Conservation (phyloP, 2,888 invertebrate genomes). For the Agonopterix arenella region DNA sequence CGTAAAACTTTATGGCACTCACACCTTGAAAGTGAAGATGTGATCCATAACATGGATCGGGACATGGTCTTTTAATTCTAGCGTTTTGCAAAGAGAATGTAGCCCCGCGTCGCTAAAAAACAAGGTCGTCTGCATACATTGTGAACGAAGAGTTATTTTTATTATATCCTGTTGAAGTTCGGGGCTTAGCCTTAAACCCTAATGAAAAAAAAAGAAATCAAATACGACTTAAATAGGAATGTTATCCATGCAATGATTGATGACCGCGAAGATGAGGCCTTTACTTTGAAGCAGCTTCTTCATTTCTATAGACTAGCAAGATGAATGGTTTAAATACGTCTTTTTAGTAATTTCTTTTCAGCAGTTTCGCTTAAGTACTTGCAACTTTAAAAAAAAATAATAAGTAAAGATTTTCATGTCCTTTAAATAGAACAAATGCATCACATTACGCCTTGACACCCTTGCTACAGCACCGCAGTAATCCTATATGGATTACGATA, state of each 20-base stretch:
- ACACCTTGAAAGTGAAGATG: not conserved
- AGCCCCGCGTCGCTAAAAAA: slow-evolving; percentile 28
- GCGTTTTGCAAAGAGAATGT: slow-evolving; percentile 42
- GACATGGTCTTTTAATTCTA: not conserved
- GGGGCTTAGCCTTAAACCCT: slow-evolving; percentile 1
- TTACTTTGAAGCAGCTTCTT: too few species aligned
- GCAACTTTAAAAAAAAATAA: too few species aligned
- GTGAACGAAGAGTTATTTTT: slow-evolving; percentile 15
- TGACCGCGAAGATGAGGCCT: too few species aligned
- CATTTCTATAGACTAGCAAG: too few species aligned
- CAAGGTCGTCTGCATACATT: slow-evolving; percentile 46
- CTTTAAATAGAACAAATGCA: slow-evolving; percentile 13
- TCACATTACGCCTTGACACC: slow-evolving; percentile 55
- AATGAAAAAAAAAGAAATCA: not conserved
- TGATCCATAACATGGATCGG: not conserved
- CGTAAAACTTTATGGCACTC: not conserved
- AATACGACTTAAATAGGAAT: too few species aligned
- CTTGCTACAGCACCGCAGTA: slow-evolving; percentile 38
- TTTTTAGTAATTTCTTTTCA: too few species aligned
- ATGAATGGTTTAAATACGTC: too few species aligned
- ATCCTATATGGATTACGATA: slow-evolving; percentile 48
- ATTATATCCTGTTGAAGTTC: slow-evolving; percentile 9
- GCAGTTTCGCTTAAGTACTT: too few species aligned
- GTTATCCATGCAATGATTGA: too few species aligned
- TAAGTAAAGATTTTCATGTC: too few species aligned